phyloP scores from a whole-genome alignment of 92 coral and sea anemone species.

The Actinernus sp. region DNA sequence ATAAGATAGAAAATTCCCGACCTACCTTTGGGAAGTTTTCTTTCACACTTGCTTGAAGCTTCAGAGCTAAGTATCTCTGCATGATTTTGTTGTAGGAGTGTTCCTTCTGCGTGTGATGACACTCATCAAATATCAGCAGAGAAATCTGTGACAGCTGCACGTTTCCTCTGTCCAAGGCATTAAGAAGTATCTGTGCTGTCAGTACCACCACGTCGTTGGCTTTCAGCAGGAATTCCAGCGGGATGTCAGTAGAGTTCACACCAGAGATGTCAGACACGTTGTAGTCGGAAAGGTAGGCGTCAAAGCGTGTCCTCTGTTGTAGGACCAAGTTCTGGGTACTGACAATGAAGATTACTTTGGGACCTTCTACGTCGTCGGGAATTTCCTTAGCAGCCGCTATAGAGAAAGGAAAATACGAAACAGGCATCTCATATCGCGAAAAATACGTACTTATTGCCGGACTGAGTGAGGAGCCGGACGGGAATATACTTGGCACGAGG shows the following conservation, averaged over 20 bases:
- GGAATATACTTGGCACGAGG: too few relatives aligned
- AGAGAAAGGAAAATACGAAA: too few relatives aligned
- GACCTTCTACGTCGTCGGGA: neutral
- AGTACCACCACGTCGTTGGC: slow-evolving; percentile 48
- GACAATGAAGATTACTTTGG: slow-evolving; percentile 24
- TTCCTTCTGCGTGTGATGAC: slow-evolving; percentile 43
- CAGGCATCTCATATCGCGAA: too few relatives aligned
- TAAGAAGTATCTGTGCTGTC: slow-evolving; percentile 57
- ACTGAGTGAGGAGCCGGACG: too few relatives aligned
- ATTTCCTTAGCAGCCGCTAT: neutral
- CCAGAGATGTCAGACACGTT: slow-evolving; percentile 33
- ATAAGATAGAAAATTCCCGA: neutral
- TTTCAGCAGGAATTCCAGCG: slow-evolving; percentile 19
- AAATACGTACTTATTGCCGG: too few relatives aligned
- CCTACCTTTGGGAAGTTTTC: slow-evolving; percentile 22
- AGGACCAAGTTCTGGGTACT: slow-evolving; percentile 15
- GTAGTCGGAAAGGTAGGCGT: slow-evolving; percentile 15
- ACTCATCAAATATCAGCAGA: slow-evolving; percentile 47
- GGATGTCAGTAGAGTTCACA: slow-evolving; percentile 11
- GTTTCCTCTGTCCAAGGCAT: slow-evolving; percentile 27
- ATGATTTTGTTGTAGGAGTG: slow-evolving; percentile 32
- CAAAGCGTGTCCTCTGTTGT: slow-evolving; percentile 20
- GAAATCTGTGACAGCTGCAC: slow-evolving; percentile 3
- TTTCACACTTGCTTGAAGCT: neutral
- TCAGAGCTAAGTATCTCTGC: slow-evolving; percentile 10